Evolutionary conservation across 2,113 vertebrate genomes (phyloP).

Genomic region (Corapipo altera): DNA sequence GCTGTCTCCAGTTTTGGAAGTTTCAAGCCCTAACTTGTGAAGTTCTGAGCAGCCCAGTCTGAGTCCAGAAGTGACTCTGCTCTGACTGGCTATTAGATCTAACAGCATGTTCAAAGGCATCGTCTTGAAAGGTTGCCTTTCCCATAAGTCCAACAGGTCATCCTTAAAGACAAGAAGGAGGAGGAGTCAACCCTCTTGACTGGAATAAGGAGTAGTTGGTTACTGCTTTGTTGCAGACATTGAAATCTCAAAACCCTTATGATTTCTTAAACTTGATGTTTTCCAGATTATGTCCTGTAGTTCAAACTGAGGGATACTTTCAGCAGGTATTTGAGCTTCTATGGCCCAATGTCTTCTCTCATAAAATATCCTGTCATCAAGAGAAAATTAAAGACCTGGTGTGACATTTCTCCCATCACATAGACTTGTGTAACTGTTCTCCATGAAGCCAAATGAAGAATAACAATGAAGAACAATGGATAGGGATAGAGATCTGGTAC

Average conservation of each 20-base stretch:
- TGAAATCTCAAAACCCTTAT: background rate
- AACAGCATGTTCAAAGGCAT: background rate
- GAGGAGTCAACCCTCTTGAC: too few species aligned
- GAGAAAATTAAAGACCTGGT: background rate
- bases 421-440: background rate
- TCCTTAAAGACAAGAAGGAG: background rate
- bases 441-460: background rate
- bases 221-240: background rate
- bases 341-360: background rate
- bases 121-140: background rate
- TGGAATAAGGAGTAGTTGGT: background rate
- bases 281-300: background rate
- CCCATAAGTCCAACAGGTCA: rapidly evolving
- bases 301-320: background rate
- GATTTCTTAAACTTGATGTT: background rate
- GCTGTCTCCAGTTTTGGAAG: background rate
- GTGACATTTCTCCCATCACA: background rate
- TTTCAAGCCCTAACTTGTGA: background rate
- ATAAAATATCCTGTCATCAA: background rate
- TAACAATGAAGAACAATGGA: background rate
- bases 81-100: background rate
- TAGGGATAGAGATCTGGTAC: background rate
- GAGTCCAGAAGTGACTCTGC: background rate
- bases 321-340: background rate
- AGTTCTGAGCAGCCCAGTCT: background rate